Base-by-base conservation (phyloP, 64 coral and sea anemone species). In the Catalaphyllia jardinei region DNA sequence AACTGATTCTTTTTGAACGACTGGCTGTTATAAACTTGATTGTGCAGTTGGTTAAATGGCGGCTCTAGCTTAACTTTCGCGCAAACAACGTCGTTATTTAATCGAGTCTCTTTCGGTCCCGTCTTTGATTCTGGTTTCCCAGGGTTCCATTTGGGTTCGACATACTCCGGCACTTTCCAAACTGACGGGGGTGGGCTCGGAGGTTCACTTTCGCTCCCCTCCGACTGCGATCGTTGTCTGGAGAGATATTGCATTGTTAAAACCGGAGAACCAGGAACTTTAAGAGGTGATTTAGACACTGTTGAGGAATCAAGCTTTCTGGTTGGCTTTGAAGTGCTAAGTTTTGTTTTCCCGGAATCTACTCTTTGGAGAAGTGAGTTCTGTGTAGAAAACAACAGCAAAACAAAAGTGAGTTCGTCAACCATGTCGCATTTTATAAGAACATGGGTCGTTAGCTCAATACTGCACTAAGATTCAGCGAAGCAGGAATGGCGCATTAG, bases 81-180 rank as follows among this genome's bases (percentile, higher is more conserved):
- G 67, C 91, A 91, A 77, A 95, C 78, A 82, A 99, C 74, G 52
- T 99, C 97, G 88, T 99, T 99, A 64, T 95, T 99, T 31, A 99
- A 88, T 61, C 81, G 81, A 8, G 57, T 88, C 49, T 59, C 76
- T 77, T 86, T 89, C 52, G 72, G 67, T 67, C 29, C 35, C 11
- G 31, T 29, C 33, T 98, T 88, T 14, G 71, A 74, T 73, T 86
- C 33, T 13, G 73, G 73, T 61, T 86, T 93, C 39, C 94, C 93
- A 89, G 97, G 97, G 85, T 99, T 95, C 97, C 94, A 99, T 38
- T 88, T 90, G 20, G 97, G 97, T 30, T 95, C 94, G 20, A 99
- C 94, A 88, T 99, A 99, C 87, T 95, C 94, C 51, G 97, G 97
- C 86, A 99, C 97, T 89, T 99, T 99, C 97, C 97, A 99, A 62